These are phyloP conservation scores for Corbicula japonica DNA, from an alignment of 2,888 invertebrate genomes.

Conservation along the genomic window DNA sequence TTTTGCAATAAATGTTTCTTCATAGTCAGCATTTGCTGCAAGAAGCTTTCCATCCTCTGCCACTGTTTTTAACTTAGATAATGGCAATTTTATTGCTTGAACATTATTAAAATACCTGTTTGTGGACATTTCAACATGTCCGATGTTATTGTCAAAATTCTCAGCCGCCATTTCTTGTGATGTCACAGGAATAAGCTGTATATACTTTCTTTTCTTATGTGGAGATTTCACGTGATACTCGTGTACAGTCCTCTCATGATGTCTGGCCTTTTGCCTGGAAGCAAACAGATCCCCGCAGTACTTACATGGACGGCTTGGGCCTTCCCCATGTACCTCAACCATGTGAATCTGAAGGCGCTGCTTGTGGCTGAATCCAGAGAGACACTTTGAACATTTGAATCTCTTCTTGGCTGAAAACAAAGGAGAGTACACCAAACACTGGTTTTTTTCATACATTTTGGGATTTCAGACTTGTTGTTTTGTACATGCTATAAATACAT, in stretches of 20 bases:
- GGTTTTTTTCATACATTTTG: no score
- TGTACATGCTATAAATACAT: no score
- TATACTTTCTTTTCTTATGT: background rate
- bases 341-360: constrained; percentile 44
- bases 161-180: background rate
- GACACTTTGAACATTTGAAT: constrained; percentile 44
- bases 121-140: constrained; percentile 1
- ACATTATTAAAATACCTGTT: background rate
- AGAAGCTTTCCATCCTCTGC: background rate
- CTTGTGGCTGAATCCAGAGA: constrained; percentile 53
- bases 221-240: constrained; percentile 29
- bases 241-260: constrained; percentile 49
- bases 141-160: background rate
- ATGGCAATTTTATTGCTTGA: background rate
- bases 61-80: background rate
- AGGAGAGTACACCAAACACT: no score
- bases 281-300: constrained; percentile 53
- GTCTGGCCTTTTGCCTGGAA: constrained; percentile 54
- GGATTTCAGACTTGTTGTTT: no score
- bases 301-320: constrained; percentile 41
- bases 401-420: constrained; percentile 48
- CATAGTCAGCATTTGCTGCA: background rate
- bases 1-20: no score
- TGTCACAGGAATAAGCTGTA: background rate
- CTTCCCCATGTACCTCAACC: constrained; percentile 42